Evolutionary conservation across 2,113 vertebrate species (phyloP).

Genomic region (Pluvialis apricaria): DNA sequence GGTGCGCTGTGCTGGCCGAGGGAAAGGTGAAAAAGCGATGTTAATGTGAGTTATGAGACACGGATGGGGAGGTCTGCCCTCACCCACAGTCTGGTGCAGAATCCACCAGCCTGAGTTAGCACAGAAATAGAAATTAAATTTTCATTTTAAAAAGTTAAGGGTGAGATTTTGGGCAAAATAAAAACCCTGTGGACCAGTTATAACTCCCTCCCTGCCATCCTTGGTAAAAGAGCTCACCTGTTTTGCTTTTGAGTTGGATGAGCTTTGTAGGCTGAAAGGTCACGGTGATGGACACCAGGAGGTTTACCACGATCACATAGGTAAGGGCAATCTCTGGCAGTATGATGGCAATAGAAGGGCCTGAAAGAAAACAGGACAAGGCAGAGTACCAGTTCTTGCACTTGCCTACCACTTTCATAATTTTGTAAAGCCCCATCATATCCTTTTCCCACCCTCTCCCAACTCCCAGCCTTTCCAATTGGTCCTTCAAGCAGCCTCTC

Average conservation of each 20-base stretch:
- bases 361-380: background rate
- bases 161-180: background rate
- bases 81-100: background rate
- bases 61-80: rapidly evolving
- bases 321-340: background rate
- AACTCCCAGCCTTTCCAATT: background rate
- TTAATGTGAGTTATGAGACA: rapidly evolving
- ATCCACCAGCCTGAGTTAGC: background rate
- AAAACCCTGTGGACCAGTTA: rapidly evolving
- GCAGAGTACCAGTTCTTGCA: background rate
- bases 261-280: background rate
- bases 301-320: background rate
- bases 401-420: rapidly evolving
- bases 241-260: background rate
- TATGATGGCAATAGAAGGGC: constrained; percentile 24
- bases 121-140: background rate
- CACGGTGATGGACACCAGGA: background rate
- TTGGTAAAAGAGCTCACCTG: background rate
- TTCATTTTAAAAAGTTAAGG: background rate
- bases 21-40: rapidly evolving
- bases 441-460: background rate
- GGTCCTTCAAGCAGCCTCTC: background rate
- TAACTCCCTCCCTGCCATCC: background rate
- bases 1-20: background rate
- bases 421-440: rapidly evolving